Evolutionary conservation across 2,113 vertebrate genomes (phyloP).

Genomic region (Tautogolabrus adspersus): DNA sequence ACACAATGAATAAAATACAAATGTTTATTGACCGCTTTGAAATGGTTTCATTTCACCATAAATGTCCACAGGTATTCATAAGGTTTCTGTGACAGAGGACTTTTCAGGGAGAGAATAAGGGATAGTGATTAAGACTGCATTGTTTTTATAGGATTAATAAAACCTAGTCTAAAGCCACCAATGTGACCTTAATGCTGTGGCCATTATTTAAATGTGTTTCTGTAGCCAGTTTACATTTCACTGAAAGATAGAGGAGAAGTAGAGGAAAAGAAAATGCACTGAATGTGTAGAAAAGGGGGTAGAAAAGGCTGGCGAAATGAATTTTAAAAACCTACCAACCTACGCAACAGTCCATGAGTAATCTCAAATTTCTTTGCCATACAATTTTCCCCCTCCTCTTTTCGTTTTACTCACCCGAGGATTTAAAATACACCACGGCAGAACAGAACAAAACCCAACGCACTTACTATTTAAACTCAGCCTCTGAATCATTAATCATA

Average conservation of each 20-base stretch:
- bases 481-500: constrained; percentile 63
- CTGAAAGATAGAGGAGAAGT: constrained; percentile 19
- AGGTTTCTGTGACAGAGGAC: no score
- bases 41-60: no score
- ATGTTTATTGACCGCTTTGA: no score
- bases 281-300: not conserved
- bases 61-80: no score
- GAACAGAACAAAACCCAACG: constrained; percentile 24
- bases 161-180: constrained; percentile 7
- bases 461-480: constrained; percentile 55
- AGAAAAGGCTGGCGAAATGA: not conserved
- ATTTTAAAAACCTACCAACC: not conserved
- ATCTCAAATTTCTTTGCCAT: constrained; percentile 2
- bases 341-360: not conserved
- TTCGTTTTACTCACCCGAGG: not conserved
- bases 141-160: not conserved
- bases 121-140: no score
- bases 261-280: constrained; percentile 28
- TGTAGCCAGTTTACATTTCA: constrained; percentile 57
- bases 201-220: constrained; percentile 50
- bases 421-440: constrained; percentile 31
- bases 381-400: not conserved
- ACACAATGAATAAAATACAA: no score
- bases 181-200: constrained; percentile 20
- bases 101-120: no score